A percentile compares a stretch with the other conserved stretches of the same genome.
These are phyloP conservation scores for Uropsilus gracilis DNA, from an alignment of 2,113 vertebrate species.

Conservation along the genomic window DNA sequence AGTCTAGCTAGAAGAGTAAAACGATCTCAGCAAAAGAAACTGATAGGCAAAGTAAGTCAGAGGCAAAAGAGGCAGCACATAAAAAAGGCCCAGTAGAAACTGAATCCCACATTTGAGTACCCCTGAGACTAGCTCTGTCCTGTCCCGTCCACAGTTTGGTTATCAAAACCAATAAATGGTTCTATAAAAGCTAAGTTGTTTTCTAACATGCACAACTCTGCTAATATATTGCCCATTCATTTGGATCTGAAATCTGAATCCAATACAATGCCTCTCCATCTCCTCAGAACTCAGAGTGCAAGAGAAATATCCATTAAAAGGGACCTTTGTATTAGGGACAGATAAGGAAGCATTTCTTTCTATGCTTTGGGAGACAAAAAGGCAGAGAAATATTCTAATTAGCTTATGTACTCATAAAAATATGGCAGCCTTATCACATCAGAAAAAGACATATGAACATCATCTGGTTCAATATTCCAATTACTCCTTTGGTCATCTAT, in stretches of 20 bases:
- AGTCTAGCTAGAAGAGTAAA: no score
- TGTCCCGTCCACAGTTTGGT: no score
- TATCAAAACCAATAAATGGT: no score
- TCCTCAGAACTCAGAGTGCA: not conserved
- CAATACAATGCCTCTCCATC: not conserved
- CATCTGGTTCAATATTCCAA: not conserved
- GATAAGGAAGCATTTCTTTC: no score
- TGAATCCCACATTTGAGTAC: no score
- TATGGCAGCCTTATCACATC: not conserved
- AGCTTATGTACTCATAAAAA: not conserved
- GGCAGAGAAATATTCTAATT: not conserved
- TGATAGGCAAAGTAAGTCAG: no score
- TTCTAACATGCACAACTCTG: not conserved
- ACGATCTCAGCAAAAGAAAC: no score
- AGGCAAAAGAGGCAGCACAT: no score
- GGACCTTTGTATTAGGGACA: no score
- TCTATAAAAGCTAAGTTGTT: no score
- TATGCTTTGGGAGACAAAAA: not conserved
- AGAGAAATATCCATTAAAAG: not conserved
- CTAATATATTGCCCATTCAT: not conserved
- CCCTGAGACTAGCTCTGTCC: no score
- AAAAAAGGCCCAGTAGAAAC: no score
- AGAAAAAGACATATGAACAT: slow-evolving; percentile 34
- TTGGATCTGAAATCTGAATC: not conserved
- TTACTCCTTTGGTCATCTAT: not conserved